Evolutionary conservation across 2,797 vertebrate species (phyloP), one percentile per base, ranked within the genome.

Genomic region (Dryobates pubescens): DNA sequence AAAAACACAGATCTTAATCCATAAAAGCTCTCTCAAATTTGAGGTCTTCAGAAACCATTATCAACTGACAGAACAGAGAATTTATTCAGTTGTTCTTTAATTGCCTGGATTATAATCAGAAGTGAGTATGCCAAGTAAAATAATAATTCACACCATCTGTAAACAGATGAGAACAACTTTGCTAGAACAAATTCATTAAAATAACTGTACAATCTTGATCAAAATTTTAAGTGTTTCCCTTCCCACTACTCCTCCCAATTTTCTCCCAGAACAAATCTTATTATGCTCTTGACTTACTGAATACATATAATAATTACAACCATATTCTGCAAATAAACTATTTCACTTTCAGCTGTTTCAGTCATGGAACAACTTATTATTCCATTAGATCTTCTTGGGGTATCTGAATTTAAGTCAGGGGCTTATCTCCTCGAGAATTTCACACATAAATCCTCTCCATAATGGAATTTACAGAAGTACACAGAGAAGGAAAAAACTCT

Each of bases 101-200:
- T 80, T 30, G 38, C 73, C 79, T 15, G 45, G 47, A 63, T 57
- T 65, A 87, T 63, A 71, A 85, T 82, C 69, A 88, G 47, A 89
- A 82, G 26, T 8, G 3, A 68, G 45, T 11, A 73, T 49, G 38
- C 26, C 70, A 77, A 70, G 30, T 75, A 56, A 80, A 47, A 47
- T 47, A 88, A 88, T 61, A 68, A 80, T 61, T 88, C 58, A 83
- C 29, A 38, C 32, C 9, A 20, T 30, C 6, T 57, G 36, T 86
- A 91, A 92, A 94, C 58, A 92, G 65, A 63, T 12, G 17, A 88
- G 49, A 77, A 54, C 4, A 88, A 77, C 49, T 94, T 76, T 27
- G 17, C 64, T 82, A 59, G 68, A 82, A 70, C 6, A 17, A 2
- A 63, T 24, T n/a, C 26, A 54, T 47, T 38, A 73, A 30, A 89